Percentiles rank a stretch among this genome's conserved stretches.
Conservation (phyloP, 2,113 vertebrate genomes). For the human (Homo sapiens) region GRCh38 chr4:57498501-57499000, state of each 20-base stretch:
- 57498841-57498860: background rate
- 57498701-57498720: slow-evolving; percentile 14
- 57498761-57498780: background rate
- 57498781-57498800: background rate
- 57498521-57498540: slow-evolving; percentile 25
- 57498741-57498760: background rate
- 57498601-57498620: slow-evolving; percentile 47
- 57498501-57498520: background rate
- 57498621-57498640: background rate
- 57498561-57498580: slow-evolving; percentile 61
- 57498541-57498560: slow-evolving; percentile 58
- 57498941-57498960: slow-evolving; percentile 9
- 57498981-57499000: background rate
- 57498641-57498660: background rate
- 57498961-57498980: background rate
- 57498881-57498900: background rate
- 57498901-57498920: slow-evolving; percentile 1
- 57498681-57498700: background rate
- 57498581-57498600: slow-evolving; percentile 58
- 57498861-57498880: background rate
- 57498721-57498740: background rate
- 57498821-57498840: background rate
- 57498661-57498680: background rate
- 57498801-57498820: background rate
- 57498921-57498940: background rate